Conservation (phyloP, 2,888 invertebrate genomes). For the Drosophila histrio region DNA sequence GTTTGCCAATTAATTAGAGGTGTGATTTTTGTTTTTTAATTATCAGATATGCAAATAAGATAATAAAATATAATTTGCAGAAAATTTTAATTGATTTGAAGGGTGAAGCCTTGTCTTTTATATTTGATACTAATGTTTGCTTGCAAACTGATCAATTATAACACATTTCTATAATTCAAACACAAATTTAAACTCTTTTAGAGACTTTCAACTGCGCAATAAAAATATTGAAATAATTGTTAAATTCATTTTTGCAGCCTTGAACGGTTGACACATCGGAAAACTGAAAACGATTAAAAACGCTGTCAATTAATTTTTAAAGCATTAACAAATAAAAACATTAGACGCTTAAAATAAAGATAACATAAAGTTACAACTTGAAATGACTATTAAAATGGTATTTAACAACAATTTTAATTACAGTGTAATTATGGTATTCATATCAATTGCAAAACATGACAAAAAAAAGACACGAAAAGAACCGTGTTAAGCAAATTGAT, state of each 20-base stretch:
- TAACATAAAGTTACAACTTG: conserved; percentile 23
- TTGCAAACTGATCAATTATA: neutral
- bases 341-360: conserved; percentile 19
- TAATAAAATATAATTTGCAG: conserved; percentile 25
- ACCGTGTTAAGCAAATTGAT: conserved; percentile 35
- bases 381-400: conserved; percentile 31
- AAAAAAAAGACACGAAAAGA: conserved; percentile 38
- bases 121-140: neutral
- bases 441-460: conserved; percentile 34
- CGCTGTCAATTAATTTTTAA: conserved; percentile 13
- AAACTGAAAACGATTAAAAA: conserved; percentile 14
- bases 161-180: neutral
- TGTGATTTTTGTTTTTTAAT: conserved; percentile 26
- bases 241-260: conserved; percentile 32
- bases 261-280: conserved; percentile 35
- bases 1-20: neutral
- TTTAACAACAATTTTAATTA: conserved; percentile 49
- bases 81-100: conserved; percentile 38
- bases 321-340: conserved; percentile 2
- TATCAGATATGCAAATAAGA: conserved; percentile 10
- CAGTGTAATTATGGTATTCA: conserved; percentile 45
- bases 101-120: conserved; percentile 25
- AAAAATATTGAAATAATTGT: conserved; percentile 23
- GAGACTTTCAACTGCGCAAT: neutral
- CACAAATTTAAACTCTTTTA: neutral